Percentiles rank a stretch among this genome's conserved stretches.
Evolutionary conservation across 2,888 invertebrate genomes (phyloP).

Genomic region (Pyrrhia umbra): DNA sequence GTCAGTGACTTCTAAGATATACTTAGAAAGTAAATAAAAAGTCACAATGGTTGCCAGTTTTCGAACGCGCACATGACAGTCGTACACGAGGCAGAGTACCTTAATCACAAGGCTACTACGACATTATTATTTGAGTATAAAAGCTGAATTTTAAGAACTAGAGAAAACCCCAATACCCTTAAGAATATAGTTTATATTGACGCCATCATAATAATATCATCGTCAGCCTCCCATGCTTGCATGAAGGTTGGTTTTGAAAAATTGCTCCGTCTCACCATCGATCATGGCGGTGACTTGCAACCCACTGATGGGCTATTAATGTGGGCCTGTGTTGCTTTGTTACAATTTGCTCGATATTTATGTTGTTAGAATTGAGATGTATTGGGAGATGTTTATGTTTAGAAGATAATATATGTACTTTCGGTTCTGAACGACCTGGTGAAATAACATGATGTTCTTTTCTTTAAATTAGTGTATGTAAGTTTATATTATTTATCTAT

Average conservation of each 20-base stretch:
- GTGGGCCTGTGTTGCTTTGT: slow-evolving; percentile 40
- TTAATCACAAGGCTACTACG: no score
- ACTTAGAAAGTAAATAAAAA: no score
- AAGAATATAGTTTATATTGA: slow-evolving; percentile 1
- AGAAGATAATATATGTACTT: no score
- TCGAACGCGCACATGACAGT: no score
- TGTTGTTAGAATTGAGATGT: slow-evolving; percentile 13
- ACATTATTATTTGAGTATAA: no score
- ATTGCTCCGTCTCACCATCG: slow-evolving; percentile 51
- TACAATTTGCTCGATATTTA: slow-evolving; percentile 46
- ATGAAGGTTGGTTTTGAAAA: slow-evolving; percentile 49
- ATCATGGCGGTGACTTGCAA: slow-evolving; percentile 58
- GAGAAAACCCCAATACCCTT: slow-evolving; percentile 2
- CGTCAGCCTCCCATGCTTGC: slow-evolving; percentile 33
- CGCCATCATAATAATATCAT: slow-evolving; percentile 51
- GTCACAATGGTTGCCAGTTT: no score
- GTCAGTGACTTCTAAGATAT: no score
- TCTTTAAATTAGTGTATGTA: no score
- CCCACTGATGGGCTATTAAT: slow-evolving; percentile 57
- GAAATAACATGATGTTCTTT: no score
- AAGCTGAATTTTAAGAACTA: background rate
- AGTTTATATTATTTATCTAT: no score
- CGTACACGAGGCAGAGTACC: no score
- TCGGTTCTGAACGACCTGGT: background rate
- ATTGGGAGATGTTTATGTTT: background rate